phyloP scores from a whole-genome alignment of 2,888 invertebrate genomes.

The Stenotaenia linearis region DNA sequence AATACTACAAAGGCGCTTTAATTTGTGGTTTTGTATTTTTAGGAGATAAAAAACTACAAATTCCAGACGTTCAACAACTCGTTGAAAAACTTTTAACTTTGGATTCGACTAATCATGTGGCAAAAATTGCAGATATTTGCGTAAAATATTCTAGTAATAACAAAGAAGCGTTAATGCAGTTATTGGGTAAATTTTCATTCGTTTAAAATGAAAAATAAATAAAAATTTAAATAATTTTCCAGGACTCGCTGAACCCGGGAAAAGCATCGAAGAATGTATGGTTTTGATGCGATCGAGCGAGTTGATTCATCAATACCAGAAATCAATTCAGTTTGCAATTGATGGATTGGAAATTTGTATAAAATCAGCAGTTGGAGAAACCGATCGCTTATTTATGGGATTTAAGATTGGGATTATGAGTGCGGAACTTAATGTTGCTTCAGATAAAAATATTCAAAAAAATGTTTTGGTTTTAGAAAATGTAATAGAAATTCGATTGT shows the following conservation, averaged over 20 bases:
- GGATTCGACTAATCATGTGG: conserved; percentile 58
- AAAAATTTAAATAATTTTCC: too few species aligned
- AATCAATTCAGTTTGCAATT: background rate
- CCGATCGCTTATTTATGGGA: background rate
- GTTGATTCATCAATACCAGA: background rate
- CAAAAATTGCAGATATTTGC: conserved; percentile 58
- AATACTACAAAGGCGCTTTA: too few species aligned
- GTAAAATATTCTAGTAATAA: conserved; percentile 44
- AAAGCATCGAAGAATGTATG: background rate
- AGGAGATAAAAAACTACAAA: background rate
- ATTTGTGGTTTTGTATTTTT: background rate
- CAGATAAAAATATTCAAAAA: background rate
- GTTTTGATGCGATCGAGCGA: background rate
- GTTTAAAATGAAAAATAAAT: too few species aligned
- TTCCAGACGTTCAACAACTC: conserved; percentile 51
- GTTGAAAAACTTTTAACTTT: conserved; percentile 54
- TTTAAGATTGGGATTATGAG: background rate
- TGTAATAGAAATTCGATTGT: background rate
- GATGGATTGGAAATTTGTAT: background rate
- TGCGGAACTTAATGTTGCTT: background rate
- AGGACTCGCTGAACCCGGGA: background rate
- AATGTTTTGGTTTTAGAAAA: background rate
- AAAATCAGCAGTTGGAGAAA: background rate
- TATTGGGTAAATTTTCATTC: too few species aligned
- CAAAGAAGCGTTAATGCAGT: background rate